Percentiles rank a stretch among this genome's conserved stretches.
phyloP scores from a whole-genome alignment of 2,797 vertebrate genomes.

The Novumbra hubbsi region DNA sequence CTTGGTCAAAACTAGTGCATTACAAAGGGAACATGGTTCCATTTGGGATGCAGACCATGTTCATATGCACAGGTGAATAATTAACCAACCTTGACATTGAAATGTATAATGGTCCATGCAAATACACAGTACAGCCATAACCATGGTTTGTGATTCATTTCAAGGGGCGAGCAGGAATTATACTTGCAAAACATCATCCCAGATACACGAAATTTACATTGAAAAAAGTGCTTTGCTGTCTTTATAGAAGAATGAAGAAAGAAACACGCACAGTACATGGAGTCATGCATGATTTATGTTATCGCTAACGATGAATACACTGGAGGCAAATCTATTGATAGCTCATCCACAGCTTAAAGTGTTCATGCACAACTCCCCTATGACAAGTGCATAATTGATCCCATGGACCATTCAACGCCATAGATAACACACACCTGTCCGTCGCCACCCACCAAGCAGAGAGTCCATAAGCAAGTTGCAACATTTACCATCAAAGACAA shows the following conservation, averaged over 20 bases:
- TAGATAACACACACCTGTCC: neutral
- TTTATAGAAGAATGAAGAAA: conserved; percentile 27
- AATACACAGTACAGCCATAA: conserved; percentile 8
- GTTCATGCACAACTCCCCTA: neutral
- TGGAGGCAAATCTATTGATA: neutral
- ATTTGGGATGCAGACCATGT: neutral
- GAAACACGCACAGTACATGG: too few relatives aligned
- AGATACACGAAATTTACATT: conserved; percentile 23
- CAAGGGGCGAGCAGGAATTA: conserved; percentile 48
- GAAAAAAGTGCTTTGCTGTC: conserved; percentile 44
- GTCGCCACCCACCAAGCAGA: neutral
- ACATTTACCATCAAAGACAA: too few relatives aligned
- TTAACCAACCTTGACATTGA: conserved; percentile 28
- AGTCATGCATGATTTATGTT: too few relatives aligned
- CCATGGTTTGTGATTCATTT: conserved; percentile 56
- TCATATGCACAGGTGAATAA: neutral
- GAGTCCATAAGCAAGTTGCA: neutral
- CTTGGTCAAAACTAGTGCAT: neutral
- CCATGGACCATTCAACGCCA: neutral
- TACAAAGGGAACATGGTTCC: neutral
- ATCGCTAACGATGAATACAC: neutral
- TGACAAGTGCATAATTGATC: neutral
- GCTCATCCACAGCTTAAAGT: neutral
- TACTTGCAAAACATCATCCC: conserved; percentile 60
- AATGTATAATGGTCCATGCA: conserved; percentile 3